Conservation (phyloP, 1,140 invertebrate species). For the Drosophila novamexicana region DNA sequence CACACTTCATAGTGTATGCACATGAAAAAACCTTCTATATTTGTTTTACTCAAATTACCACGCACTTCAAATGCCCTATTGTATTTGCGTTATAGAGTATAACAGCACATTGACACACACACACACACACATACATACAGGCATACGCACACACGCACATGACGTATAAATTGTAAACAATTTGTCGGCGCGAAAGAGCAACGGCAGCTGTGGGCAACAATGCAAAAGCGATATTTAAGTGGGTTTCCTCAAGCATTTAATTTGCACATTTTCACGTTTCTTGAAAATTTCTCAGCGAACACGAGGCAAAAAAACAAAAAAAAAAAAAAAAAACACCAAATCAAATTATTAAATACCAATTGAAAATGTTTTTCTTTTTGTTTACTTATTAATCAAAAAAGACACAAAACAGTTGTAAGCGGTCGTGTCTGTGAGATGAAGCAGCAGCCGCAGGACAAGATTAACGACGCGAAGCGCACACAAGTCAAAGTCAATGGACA, state of each 20-base stretch:
- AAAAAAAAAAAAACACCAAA: conserved; percentile 15
- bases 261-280: conserved; percentile 56
- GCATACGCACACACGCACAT: conserved; percentile 8
- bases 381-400: conserved; percentile 32
- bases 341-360: conserved; percentile 35
- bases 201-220: conserved; percentile 64
- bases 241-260: conserved; percentile 41
- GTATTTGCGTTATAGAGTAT: conserved; percentile 26
- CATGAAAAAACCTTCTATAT: neutral
- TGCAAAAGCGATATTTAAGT: conserved; percentile 46
- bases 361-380: conserved; percentile 33
- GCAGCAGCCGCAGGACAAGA: neutral
- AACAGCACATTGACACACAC: neutral
- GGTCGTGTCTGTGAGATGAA: neutral
- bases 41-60: conserved; percentile 11
- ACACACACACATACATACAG: conserved; percentile 2
- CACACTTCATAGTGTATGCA: neutral
- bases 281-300: conserved; percentile 27
- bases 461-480: neutral
- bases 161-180: conserved; percentile 64
- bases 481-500: conserved; percentile 30
- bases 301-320: neutral
- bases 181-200: conserved; percentile 71
- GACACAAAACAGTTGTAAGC: conserved; percentile 42
- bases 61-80: conserved; percentile 8